Evolutionary conservation across 2,113 vertebrate genomes (phyloP).

Genomic region (Trematomus loennbergii): DNA sequence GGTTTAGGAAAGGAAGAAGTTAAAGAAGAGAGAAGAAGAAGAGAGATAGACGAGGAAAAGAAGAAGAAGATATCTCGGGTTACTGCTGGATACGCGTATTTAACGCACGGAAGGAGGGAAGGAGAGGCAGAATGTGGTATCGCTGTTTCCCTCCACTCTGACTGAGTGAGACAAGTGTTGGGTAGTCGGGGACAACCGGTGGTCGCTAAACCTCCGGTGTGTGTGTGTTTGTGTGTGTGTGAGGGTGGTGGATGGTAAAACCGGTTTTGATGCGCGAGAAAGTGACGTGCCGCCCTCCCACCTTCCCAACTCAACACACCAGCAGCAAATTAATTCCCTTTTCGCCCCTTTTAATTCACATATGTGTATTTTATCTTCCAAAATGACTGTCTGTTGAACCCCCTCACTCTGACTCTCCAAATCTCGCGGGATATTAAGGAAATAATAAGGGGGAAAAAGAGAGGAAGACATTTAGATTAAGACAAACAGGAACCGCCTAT

Average conservation of each 20-base stretch:
- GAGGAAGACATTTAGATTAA: constrained; percentile 70
- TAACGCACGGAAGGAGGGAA: constrained; percentile 22
- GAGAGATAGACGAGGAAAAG: background rate
- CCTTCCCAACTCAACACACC: constrained; percentile 59
- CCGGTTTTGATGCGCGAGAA: constrained; percentile 69
- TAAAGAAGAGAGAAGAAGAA: background rate
- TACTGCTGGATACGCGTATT: constrained; percentile 22
- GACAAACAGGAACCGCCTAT: constrained; percentile 83
- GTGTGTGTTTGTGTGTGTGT: background rate
- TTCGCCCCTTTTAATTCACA: background rate
- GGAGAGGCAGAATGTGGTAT: constrained; percentile 53
- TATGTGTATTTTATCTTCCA: no score
- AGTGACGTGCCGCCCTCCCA: constrained; percentile 72
- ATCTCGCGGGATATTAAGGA: constrained; percentile 72
- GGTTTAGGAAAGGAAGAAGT: constrained; percentile 31
- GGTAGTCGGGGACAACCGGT: constrained; percentile 62
- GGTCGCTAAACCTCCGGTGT: constrained; percentile 57
- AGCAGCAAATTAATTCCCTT: constrained; percentile 38
- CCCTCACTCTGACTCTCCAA: constrained; percentile 41
- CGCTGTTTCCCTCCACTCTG: constrained; percentile 39
- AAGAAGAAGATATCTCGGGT: background rate
- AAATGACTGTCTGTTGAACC: constrained; percentile 31
- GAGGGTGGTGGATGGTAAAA: constrained; percentile 57
- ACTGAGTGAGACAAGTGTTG: constrained; percentile 53
- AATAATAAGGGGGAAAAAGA: constrained; percentile 57